phyloP scores from a whole-genome alignment of 2,113 vertebrate genomes.

The Zosterops lateralis region DNA sequence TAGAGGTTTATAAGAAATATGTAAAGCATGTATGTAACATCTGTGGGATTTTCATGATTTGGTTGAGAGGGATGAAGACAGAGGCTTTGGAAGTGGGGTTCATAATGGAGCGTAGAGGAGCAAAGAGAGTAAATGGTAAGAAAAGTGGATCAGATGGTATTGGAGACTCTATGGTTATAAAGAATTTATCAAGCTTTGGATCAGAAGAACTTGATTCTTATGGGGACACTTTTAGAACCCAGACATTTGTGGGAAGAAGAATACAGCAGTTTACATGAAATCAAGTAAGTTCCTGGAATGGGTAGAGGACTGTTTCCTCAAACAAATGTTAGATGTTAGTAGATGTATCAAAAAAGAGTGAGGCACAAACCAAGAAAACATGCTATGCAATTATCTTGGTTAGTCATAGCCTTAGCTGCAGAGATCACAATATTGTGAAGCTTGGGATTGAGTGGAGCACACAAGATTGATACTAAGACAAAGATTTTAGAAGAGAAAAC shows the following conservation, averaged over 20 bases:
- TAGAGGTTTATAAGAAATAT: background rate
- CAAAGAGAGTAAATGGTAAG: background rate
- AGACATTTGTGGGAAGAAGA: background rate
- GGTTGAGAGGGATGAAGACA: background rate
- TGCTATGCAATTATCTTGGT: background rate
- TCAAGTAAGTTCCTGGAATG: background rate
- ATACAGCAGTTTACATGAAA: background rate
- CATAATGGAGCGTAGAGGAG: background rate
- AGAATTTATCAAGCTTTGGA: background rate
- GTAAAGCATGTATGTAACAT: background rate
- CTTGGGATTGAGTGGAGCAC: accelerated
- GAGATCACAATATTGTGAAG: background rate
- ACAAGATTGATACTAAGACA: background rate
- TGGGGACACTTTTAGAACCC: background rate
- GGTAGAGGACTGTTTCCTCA: background rate
- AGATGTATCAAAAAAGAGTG: background rate
- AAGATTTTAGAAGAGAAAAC: background rate
- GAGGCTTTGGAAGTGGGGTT: background rate
- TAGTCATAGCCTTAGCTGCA: background rate
- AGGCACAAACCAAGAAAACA: background rate
- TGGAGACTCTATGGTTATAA: background rate
- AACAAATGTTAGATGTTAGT: background rate
- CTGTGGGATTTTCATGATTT: background rate
- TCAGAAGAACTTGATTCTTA: background rate
- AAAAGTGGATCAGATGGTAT: background rate